Evolutionary conservation across 2,797 vertebrate genomes (phyloP), one percentile per base, ranked within the genome.

Genomic region (Eutrigla gurnardus): DNA sequence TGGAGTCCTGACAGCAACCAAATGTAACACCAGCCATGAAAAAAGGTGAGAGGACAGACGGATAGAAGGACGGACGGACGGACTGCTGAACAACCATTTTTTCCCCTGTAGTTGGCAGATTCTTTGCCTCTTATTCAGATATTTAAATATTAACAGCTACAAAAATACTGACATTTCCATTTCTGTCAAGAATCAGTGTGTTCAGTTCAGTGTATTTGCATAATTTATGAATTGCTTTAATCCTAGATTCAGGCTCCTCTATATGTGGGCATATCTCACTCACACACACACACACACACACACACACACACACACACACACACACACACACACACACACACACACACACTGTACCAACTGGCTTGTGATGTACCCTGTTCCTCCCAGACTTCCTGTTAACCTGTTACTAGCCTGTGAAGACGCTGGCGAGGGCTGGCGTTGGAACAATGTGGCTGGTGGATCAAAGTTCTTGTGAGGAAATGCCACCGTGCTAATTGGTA

Each of bases 401-500:
- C 63, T 40, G 73, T 61, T 64, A 76, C 43, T 58, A 66, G 73
- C 69, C 85, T 85, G 69, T 81, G 45, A 54, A 2, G 35, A 53
- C 73, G n/a, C 36, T 14, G 45, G 52, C 17, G 37, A 49, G 39
- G 79, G 69, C 76, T 79, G 64, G 76, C 12, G 1, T 52, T 58
- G 75, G 69, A 84, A 81, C 84, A 84, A 83, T 81, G 81, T 77
- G 89, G 86, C 85, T 62, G 45, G 25, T 1, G 63, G 79, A 89
- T 89, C 83, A 91, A 87, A 89, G 85, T 45, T 7, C 65, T 80
- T 71, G 50, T 76, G 83, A 75, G 73, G 59, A 73, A 81, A 75
- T 37, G 84, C 83, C 85, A 83, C 86, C 55, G 18, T 71, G 75
- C 86, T 91, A 88, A 90, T 87, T 85, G 82, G 85, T 88, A 80